phyloP scores from a whole-genome alignment of 2,888 invertebrate species.

The Empis livida region DNA sequence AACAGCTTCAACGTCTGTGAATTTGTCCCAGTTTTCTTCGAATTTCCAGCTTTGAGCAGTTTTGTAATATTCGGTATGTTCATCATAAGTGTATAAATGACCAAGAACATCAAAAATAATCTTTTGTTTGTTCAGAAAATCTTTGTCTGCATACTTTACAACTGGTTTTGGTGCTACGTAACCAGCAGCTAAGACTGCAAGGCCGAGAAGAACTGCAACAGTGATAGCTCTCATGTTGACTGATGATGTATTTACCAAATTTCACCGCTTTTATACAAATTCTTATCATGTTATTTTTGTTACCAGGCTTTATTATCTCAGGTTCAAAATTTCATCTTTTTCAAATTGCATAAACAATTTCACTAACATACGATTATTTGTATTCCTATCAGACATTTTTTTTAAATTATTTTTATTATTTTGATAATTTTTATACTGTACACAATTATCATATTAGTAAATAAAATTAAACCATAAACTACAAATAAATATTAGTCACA shows the following conservation, averaged over 20 bases:
- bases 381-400: too few species aligned
- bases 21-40: constrained; percentile 45
- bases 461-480: too few species aligned
- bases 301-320: too few species aligned
- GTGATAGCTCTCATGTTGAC: constrained; percentile 24
- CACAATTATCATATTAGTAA: too few species aligned
- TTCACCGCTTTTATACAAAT: constrained; percentile 2
- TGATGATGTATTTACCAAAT: constrained; percentile 17
- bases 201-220: constrained; percentile 19
- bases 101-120: constrained; percentile 41
- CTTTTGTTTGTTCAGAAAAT: constrained; percentile 38
- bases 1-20: constrained; percentile 44
- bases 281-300: too few species aligned
- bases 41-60: constrained; percentile 21
- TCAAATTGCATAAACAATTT: too few species aligned
- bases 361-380: too few species aligned
- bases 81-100: constrained; percentile 47
- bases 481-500: too few species aligned
- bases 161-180: constrained; percentile 9
- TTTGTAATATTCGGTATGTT: constrained; percentile 7
- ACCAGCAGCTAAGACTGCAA: constrained; percentile 18
- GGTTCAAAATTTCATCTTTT: too few species aligned
- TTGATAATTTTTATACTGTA: too few species aligned
- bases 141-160: constrained; percentile 39
- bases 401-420: too few species aligned